These are phyloP conservation scores for Rhagophthalmus giganteus DNA, from an alignment of 2,888 invertebrate genomes.

Conservation along the genomic window DNA sequence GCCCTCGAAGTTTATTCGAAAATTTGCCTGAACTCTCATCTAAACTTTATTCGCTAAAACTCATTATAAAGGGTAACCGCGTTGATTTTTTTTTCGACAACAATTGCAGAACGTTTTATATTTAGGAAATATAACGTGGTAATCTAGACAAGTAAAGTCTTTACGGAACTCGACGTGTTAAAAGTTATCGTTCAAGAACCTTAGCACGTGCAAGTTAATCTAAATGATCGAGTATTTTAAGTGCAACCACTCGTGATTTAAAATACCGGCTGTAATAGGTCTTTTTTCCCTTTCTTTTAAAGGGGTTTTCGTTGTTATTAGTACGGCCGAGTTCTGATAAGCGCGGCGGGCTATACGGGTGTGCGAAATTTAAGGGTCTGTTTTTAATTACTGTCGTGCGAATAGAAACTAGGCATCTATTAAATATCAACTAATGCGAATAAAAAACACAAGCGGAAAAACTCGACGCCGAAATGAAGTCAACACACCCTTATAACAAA, in stretches of 20 bases:
- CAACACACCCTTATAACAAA: too few species aligned
- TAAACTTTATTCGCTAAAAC: background rate
- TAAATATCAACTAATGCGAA: too few species aligned
- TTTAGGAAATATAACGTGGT: background rate
- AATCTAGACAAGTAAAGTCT: background rate
- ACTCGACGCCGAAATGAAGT: too few species aligned
- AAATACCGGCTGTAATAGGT: constrained; percentile 11
- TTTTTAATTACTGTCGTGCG: constrained; percentile 12
- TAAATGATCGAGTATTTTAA: constrained; percentile 11
- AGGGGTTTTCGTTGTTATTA: constrained; percentile 9
- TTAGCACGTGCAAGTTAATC: constrained; percentile 12
- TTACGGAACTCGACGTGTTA: background rate
- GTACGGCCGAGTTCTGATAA: constrained; percentile 8
- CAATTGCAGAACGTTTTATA: background rate
- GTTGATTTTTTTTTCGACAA: background rate
- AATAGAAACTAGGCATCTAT: constrained; percentile 3
- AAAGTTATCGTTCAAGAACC: constrained; percentile 12
- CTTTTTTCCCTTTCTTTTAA: constrained; percentile 5
- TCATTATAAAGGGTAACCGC: background rate
- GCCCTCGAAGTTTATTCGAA: constrained; percentile 1
- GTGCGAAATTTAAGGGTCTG: constrained; percentile 15
- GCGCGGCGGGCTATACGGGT: background rate
- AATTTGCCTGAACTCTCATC: background rate
- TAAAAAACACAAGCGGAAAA: too few species aligned
- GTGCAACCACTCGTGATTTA: constrained; percentile 13